These are phyloP conservation scores for Nasonovia ribisnigri DNA, from an alignment of 2,888 invertebrate species.

Conservation along the genomic window DNA sequence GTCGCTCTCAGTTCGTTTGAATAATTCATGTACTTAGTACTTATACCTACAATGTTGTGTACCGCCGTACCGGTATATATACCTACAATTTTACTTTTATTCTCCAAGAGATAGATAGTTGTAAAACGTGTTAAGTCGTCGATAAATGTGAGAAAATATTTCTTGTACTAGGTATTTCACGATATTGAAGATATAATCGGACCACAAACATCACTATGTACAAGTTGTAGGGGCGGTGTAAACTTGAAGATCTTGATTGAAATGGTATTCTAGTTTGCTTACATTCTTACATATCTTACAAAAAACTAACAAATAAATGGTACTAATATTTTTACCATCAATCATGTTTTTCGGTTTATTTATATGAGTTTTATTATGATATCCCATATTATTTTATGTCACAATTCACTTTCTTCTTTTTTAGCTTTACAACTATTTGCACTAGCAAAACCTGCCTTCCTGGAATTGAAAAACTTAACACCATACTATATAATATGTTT, in stretches of 20 bases:
- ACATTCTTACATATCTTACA: not conserved
- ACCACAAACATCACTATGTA: not conserved
- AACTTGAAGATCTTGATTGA: not conserved
- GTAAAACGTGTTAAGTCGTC: not conserved
- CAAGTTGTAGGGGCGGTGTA: not conserved
- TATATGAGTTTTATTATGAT: not conserved
- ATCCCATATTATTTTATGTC: too few species aligned
- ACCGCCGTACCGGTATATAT: not conserved
- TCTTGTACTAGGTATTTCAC: not conserved
- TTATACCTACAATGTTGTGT: not conserved
- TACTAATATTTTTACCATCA: not conserved
- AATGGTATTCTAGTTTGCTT: not conserved
- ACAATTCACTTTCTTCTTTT: too few species aligned
- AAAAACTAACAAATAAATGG: not conserved
- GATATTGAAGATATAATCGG: not conserved
- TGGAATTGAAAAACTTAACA: too few species aligned
- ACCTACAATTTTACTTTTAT: not conserved
- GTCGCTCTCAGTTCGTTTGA: not conserved
- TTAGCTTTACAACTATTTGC: too few species aligned
- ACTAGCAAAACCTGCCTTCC: too few species aligned
- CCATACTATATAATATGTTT: too few species aligned
- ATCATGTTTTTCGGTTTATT: not conserved
- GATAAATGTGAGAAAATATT: not conserved
- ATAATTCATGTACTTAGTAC: conserved; percentile 31
- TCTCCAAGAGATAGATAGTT: not conserved